Evolutionary conservation across 2,888 invertebrate species (phyloP).

Genomic region (Calameuta filiformis): DNA sequence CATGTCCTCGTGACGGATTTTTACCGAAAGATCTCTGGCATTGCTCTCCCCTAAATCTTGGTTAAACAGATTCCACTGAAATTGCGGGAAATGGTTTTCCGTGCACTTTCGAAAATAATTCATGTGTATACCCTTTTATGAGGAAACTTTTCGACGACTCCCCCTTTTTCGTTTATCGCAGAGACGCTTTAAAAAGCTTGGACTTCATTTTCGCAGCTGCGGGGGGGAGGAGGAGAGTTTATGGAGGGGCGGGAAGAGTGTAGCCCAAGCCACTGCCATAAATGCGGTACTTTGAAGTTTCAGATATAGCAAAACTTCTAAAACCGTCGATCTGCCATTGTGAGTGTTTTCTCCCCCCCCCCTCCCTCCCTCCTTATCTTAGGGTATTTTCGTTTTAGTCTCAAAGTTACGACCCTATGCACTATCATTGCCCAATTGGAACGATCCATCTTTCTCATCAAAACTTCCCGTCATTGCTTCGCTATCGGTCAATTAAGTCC

Average conservation of each 20-base stretch:
- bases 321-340: not conserved
- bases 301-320: not conserved
- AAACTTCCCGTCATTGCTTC: not conserved
- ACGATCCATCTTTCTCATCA: not conserved
- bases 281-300: not conserved
- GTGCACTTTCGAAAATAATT: not conserved
- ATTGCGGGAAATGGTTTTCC: not conserved
- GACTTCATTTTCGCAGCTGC: not conserved
- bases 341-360: not conserved
- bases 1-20: not conserved
- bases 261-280: not conserved
- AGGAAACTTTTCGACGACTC: not conserved
- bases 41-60: not conserved
- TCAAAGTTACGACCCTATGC: not conserved
- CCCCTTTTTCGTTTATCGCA: not conserved
- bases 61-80: not conserved
- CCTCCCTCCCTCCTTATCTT: not conserved
- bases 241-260: not conserved
- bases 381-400: not conserved
- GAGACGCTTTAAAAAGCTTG: not conserved
- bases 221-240: too few relatives aligned
- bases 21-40: not conserved
- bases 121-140: not conserved
- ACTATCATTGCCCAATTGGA: not conserved
- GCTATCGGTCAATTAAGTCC: not conserved